Evolutionary conservation across 2,888 invertebrate genomes (phyloP), one percentile per base, ranked within the genome.

Genomic region (Eudasyphora cyanicolor): DNA sequence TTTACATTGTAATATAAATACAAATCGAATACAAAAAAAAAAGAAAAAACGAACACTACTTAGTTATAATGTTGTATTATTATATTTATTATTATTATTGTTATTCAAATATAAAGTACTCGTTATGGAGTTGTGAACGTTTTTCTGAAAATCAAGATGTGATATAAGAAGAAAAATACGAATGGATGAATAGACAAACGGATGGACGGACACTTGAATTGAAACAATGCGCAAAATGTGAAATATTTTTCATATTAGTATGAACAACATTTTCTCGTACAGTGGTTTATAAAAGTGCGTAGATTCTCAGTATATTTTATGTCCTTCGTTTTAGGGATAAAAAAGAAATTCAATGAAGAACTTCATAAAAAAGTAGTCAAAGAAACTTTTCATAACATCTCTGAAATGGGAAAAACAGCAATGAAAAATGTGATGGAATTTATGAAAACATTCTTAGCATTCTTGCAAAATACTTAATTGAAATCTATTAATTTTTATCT

Each of bases 41-140:
- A 29, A 29, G 24, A 38, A n/a, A n/a, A 67, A 14, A 38, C 38
- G 19, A 6, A 12, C 24, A 21, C 64, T 38, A 64, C 67, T 67
- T 67, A 67, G 67, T 67, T 67, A 38, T 67, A 67, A 67, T 67
- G 67, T 67, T 24, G 38, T 38, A 67, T 42, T 42, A 67, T 67
- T 64, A 54, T n/a, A n/a, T n/a, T n/a, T n/a, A n/a, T n/a, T n/a
- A n/a, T n/a, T n/a, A n/a, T 62, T 35, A 64, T 35, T 64, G 35
- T 67, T 67, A 67, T 67, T 38, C 67, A 67, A 67, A 67, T 67
- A 14, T 67, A 5, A 14, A 21, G 42, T 42, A 60, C 3, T 32
- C 6, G 14, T 19, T 45, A 45, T 27, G 60, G n/a, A n/a, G 24
- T 32, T 29, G 42, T 42, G 24, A 42, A 24, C 67, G n/a, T 64